Base-by-base conservation (phyloP, 2,888 invertebrate genomes). In the Drosophila infuscata region DNA sequence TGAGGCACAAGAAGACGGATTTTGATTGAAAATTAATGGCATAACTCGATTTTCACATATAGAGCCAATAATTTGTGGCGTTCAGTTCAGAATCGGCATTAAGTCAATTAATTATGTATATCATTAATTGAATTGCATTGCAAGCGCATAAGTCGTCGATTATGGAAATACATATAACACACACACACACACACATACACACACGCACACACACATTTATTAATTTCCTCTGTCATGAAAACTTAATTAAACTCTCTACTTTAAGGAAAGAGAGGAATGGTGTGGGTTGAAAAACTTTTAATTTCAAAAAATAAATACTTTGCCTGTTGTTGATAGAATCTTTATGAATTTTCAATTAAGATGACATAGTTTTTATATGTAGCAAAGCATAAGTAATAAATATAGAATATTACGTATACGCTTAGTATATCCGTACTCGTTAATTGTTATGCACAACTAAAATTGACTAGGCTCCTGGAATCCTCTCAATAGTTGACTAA, bases 51-150 rank as follows among this genome's bases (percentile, higher is more conserved):
- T 46, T 25, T 46, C 15, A 15, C 20, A 46, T 46, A 20, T 1
- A 36, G 57, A n/a, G 52, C 29, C 46, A 58, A 66, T 74, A 32
- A 62, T 30, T 51, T 73, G 12, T 6, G 12, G 20, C 49, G 41
- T 38, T 11, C 36, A 46, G 29, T 51, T 61, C 41, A 25, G 59
- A 29, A 70, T 32, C 35, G 20, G 17, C 49, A 53, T 61, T 32
- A 54, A 56, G 53, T 35, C 30, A 68, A 57, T 68, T 64, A 74
- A 58, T 68, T 68, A 78, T 67, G 33, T n/a, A 49, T 63, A 68
- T 61, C 17, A 33, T 54, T 15, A 41, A 46, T 59, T 54, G 46
- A 41, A 62, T 30, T 59, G 43, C 43, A 25, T 20, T 11, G 25
- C 33, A 57, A 58, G n/a, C 35, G 11, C 46, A 68, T 56, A 76